Conservation (phyloP, 2,888 invertebrate genomes). For the Tenthredo notha region DNA sequence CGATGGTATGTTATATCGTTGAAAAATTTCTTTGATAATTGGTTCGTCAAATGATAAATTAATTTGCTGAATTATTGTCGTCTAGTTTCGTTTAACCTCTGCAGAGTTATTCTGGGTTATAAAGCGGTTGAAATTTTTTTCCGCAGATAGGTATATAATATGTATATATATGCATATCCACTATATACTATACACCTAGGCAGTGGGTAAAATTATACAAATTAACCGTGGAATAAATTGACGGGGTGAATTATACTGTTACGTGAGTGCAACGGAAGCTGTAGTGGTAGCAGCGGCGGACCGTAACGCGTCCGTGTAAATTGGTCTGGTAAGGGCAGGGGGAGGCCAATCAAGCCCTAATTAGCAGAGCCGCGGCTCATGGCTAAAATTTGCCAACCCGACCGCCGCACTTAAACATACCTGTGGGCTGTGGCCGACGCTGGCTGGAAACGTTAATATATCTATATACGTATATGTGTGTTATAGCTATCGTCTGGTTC, state of each 20-base stretch:
- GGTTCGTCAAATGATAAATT: neutral
- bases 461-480: neutral
- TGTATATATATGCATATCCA: neutral
- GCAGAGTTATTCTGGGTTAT: neutral
- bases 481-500: constrained; percentile 1
- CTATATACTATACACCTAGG: neutral
- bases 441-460: constrained; percentile 2
- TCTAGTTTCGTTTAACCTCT: neutral
- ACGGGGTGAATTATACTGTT: constrained; percentile 68
- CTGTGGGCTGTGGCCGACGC: constrained; percentile 40
- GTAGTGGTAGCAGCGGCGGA: constrained; percentile 44
- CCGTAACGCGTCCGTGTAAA: constrained; percentile 49
- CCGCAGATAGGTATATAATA: neutral
- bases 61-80: neutral
- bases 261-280: constrained; percentile 59
- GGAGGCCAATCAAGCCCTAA: constrained; percentile 73
- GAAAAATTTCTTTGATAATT: neutral
- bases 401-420: constrained; percentile 49
- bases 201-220: constrained; percentile 59
- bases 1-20: neutral
- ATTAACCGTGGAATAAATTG: constrained; percentile 69
- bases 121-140: neutral
- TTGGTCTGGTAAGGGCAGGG: constrained; percentile 55
- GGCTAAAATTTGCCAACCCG: constrained; percentile 55
- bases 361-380: constrained; percentile 68